Conservation (phyloP, 2,797 vertebrate genomes). For the Chelonia mydas region DNA sequence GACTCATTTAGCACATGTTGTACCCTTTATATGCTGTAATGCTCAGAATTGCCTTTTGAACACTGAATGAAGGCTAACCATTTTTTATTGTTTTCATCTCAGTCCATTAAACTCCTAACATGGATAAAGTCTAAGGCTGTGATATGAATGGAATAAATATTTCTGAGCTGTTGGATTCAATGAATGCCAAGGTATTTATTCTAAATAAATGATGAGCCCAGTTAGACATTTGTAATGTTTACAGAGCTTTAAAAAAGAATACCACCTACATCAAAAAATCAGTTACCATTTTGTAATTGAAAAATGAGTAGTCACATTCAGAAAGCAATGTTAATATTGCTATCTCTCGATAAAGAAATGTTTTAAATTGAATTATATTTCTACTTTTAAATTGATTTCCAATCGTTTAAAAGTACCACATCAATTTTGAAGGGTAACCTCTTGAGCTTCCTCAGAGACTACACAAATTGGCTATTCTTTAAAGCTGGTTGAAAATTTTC, state of each 20-base stretch:
- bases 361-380: background rate
- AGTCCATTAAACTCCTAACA: background rate
- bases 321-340: background rate
- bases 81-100: background rate
- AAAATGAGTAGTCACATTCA: background rate
- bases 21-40: background rate
- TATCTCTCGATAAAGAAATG: background rate
- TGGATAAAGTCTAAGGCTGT: background rate
- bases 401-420: background rate
- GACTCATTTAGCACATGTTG: background rate
- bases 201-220: constrained; percentile 29
- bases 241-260: background rate
- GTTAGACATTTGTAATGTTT: constrained; percentile 27
- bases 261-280: background rate
- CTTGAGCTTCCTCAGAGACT: background rate
- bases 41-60: background rate
- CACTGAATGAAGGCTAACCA: background rate
- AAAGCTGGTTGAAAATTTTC: background rate
- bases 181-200: constrained; percentile 10
- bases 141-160: background rate
- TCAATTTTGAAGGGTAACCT: background rate
- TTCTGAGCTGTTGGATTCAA: constrained; percentile 1
- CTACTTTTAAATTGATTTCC: background rate
- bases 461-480: background rate
- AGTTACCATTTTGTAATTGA: constrained; percentile 11